Conservation (phyloP, 64 coral and sea anemone species). For the Anthopleura sola region DNA sequence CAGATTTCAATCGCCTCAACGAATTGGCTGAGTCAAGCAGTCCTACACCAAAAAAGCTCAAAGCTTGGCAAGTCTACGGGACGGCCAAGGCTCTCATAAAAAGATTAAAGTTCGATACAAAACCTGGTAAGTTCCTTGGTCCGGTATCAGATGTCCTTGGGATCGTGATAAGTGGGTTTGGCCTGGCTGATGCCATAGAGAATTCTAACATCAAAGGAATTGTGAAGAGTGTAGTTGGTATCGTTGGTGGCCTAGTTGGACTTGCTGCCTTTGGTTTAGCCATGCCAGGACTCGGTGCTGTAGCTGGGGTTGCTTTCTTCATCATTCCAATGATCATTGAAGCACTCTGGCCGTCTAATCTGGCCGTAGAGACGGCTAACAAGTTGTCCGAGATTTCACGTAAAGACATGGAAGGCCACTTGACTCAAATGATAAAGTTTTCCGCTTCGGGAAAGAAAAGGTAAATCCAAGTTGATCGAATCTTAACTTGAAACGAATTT, state of each 20-base stretch:
- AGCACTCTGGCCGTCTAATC: conserved; percentile 50
- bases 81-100: conserved; percentile 24
- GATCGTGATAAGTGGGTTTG: conserved; percentile 42
- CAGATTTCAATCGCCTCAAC: conserved; percentile 6
- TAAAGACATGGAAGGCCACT: conserved; percentile 49
- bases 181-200: conserved; percentile 48
- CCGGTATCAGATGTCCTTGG: conserved; percentile 57
- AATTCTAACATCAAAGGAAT: conserved; percentile 57
- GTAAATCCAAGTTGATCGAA: too few relatives aligned
- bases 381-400: conserved; percentile 54
- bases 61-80: conserved; percentile 7
- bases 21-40: background rate
- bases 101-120: conserved; percentile 17
- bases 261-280: conserved; percentile 43
- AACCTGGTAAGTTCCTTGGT: conserved; percentile 2
- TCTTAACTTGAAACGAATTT: background rate
- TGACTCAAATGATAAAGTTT: conserved; percentile 32
- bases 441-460: conserved; percentile 30
- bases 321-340: conserved; percentile 56
- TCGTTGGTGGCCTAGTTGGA: conserved; percentile 45
- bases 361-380: conserved; percentile 68
- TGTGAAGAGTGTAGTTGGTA: conserved; percentile 55
- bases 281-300: background rate
- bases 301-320: conserved; percentile 46
- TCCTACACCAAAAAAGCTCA: conserved; percentile 16